These are phyloP conservation scores for Pachymerium ferrugineum DNA, from an alignment of 2,888 invertebrate species.

Conservation along the genomic window DNA sequence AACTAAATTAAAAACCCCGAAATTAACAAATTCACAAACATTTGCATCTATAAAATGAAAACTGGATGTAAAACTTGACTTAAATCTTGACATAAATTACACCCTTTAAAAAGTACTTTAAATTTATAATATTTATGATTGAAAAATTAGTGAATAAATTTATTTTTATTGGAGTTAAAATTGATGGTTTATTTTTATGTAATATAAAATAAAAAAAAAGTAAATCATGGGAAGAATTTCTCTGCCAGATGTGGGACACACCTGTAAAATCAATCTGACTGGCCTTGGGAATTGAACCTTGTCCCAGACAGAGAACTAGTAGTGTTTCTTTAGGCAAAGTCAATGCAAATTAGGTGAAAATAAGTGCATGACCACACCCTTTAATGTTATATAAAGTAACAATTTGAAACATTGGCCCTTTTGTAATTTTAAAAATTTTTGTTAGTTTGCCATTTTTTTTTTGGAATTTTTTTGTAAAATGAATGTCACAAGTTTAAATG, in stretches of 20 bases:
- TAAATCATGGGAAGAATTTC: not conserved
- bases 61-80: too few species aligned
- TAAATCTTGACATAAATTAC: too few species aligned
- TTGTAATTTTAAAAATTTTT: too few species aligned
- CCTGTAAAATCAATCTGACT: not conserved
- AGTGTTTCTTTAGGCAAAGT: not conserved
- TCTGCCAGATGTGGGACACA: conserved; percentile 13
- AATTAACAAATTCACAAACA: too few species aligned
- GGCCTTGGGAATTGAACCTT: not conserved
- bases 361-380: not conserved
- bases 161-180: not conserved
- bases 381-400: not conserved
- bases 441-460: too few species aligned
- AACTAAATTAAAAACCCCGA: too few species aligned
- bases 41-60: too few species aligned
- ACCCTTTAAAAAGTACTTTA: too few species aligned
- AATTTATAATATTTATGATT: too few species aligned
- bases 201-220: not conserved
- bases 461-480: too few species aligned
- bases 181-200: not conserved
- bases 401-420: not conserved
- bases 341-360: not conserved
- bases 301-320: conserved; percentile 13
- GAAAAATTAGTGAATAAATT: not conserved
- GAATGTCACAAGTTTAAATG: too few species aligned